Evolutionary conservation across 23 tunicate species (phyloP).

Genomic region (Corella eumyota): DNA sequence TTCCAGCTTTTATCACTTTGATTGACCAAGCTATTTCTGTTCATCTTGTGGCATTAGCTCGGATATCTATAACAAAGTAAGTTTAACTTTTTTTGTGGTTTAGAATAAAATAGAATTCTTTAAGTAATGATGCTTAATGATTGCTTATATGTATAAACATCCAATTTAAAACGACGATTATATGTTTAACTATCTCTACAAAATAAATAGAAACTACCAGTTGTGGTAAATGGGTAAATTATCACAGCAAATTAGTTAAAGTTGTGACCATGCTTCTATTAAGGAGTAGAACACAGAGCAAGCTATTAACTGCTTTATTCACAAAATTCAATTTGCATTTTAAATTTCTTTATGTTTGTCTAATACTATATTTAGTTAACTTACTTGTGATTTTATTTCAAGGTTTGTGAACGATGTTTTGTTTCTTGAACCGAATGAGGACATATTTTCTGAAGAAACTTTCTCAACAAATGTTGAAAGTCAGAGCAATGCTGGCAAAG

Average conservation of each 20-base stretch:
- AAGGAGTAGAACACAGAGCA: no score
- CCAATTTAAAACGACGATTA: no score
- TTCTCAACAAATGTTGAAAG: conserved; percentile 2
- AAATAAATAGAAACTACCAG: no score
- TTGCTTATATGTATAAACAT: no score
- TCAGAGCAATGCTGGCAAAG: no score
- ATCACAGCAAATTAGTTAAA: no score
- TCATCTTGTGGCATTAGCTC: conserved; percentile 29
- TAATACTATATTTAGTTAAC: background rate
- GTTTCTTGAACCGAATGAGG: conserved; percentile 1
- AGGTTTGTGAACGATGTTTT: conserved; percentile 12
- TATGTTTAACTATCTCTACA: no score
- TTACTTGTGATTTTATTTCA: background rate
- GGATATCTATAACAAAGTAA: conserved; percentile 37
- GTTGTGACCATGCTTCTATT: no score
- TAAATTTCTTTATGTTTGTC: background rate
- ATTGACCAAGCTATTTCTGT: conserved; percentile 67
- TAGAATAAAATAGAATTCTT: background rate
- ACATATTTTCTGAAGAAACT: background rate
- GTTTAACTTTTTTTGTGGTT: background rate
- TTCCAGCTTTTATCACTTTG: conserved; percentile 36
- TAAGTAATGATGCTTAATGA: no score
- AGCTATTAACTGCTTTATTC: no score
- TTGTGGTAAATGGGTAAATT: no score
- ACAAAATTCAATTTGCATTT: no score